Base-by-base conservation (phyloP, 2,888 invertebrate species). In the Drosophila nr. perissopoda region DNA sequence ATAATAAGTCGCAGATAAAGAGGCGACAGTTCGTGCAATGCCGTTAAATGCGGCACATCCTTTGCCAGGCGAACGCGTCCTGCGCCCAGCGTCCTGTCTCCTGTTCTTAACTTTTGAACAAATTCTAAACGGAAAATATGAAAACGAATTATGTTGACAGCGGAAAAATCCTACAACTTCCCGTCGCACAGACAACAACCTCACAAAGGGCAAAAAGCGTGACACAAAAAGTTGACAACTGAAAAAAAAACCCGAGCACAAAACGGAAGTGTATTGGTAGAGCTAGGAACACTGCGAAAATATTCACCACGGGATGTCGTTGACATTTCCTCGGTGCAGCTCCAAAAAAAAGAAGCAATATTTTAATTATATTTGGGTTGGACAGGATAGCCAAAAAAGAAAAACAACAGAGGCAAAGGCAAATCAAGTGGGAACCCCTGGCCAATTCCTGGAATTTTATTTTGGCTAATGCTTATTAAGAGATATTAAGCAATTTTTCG, bases 41-140 rank as follows among this genome's bases (percentile, higher is more conserved):
- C 72, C 72, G 76, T 73, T 78, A 81, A 86, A 83, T 76, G 76
- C 69, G 82, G 69, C 82, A 84, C 76, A 85, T 89, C 87, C 82
- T 82, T 89, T 85, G 84, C 87, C 84, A 76, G 69, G 65, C 84
- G 79, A 87, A 87, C 89, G 84, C 89, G 76, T 34, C 29, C n/a
- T 18, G 38, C 6, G 38, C 13, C 13, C 21, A 0, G 53, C 13
- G 36, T 18, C 18, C 51, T n/a, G 16, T 5, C 52, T 73, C 60
- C 68, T 67, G 62, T 59, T 70, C 87, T 73, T 73, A 87, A 83
- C 90, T 88, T 88, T 89, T 78, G 79, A 87, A 88, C 87, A 86
- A 90, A 87, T 86, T 90, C 90, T 90, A 90, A 87, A 81, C 90
- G 88, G 90, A 83, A 87, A 87, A 83, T 90, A 85, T 86, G 87